These are phyloP conservation scores for Leucosticte australis DNA, from an alignment of 2,113 vertebrate species.

Conservation along the genomic window DNA sequence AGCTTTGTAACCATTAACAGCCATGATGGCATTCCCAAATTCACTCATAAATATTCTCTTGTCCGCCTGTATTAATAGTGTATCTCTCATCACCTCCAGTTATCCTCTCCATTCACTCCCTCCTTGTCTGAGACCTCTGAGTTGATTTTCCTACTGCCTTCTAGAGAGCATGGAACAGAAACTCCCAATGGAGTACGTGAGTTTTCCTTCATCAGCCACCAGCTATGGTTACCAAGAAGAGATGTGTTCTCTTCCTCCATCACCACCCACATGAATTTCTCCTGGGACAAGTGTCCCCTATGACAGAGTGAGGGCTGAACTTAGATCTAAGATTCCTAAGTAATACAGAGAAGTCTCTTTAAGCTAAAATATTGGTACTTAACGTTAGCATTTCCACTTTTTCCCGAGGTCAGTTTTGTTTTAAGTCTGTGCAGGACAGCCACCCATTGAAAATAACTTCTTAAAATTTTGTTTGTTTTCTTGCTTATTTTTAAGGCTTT, in stretches of 20 bases:
- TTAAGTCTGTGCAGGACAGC: background rate
- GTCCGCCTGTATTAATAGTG: background rate
- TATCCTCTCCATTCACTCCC: slow-evolving; percentile 14
- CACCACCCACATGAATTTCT: background rate
- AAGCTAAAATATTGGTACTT: background rate
- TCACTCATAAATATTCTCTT: background rate
- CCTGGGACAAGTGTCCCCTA: background rate
- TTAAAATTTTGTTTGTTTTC: background rate
- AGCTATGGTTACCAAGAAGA: background rate
- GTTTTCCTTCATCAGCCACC: background rate
- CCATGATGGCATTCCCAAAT: background rate
- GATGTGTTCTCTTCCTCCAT: background rate
- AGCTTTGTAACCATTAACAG: background rate
- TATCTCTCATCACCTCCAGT: slow-evolving; percentile 13
- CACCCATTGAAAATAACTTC: background rate
- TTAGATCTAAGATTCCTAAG: background rate
- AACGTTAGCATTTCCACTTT: background rate
- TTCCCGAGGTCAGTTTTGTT: background rate
- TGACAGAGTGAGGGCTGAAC: background rate
- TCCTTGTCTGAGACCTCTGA: background rate
- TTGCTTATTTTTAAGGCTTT: background rate
- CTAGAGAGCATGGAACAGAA: background rate
- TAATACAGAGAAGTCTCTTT: background rate
- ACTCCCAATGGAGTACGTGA: background rate
- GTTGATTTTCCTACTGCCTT: background rate